Conservation (phyloP, 2,797 vertebrate genomes). For the Galaxias olidus region DNA sequence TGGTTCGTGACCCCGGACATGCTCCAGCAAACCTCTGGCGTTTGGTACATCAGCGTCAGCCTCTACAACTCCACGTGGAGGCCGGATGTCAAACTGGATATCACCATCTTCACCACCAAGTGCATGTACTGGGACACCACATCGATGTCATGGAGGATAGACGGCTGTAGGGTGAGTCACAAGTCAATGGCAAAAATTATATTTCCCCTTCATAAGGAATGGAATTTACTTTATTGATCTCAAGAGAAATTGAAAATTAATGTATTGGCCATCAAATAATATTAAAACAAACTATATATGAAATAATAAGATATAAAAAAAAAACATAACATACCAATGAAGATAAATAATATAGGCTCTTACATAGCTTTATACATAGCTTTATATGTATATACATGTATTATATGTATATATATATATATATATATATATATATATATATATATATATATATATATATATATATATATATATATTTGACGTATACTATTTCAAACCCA, state of each 20-base stretch:
- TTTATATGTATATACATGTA: not conserved
- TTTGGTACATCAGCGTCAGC: constrained; percentile 60
- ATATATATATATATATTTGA: not conserved
- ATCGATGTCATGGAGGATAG: constrained; percentile 51
- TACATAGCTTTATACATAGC: not conserved
- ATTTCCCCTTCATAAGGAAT: too few relatives aligned
- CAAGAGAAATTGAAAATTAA: too few relatives aligned
- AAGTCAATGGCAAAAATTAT: not conserved
- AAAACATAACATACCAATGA: too few relatives aligned
- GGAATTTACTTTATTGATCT: too few relatives aligned
- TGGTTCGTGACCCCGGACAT: constrained; percentile 77
- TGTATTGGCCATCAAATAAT: too few relatives aligned
- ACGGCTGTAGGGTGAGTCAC: constrained; percentile 69
- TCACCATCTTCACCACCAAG: constrained; percentile 58
- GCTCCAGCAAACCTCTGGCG: constrained; percentile 41
- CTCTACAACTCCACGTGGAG: constrained; percentile 45
- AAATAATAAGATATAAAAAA: not conserved
- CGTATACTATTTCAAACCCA: not conserved
- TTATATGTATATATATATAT: not conserved
- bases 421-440: not conserved
- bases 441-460: not conserved
- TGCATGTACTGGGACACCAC: constrained; percentile 72
- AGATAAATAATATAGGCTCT: too few relatives aligned
- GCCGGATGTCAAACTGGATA: constrained; percentile 31
- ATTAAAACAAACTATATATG: not conserved